Evolutionary conservation across 1,140 invertebrate genomes (phyloP).

Genomic region (Aphaenogaster floridana): DNA sequence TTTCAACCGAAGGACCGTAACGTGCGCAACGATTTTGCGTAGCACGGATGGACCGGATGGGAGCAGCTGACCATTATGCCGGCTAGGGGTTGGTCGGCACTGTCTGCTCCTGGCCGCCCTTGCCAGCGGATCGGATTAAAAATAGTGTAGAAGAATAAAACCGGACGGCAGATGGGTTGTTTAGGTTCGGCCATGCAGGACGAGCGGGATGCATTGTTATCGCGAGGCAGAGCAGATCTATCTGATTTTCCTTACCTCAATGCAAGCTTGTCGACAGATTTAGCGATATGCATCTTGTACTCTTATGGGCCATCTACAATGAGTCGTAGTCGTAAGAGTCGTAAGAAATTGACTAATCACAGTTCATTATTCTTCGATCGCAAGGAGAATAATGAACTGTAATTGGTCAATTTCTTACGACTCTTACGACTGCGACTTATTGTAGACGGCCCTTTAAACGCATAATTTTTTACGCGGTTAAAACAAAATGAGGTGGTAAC

Average conservation of each 20-base stretch:
- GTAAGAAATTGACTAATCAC: too few relatives aligned
- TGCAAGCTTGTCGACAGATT: conserved; percentile 41
- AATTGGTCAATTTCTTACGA: too few relatives aligned
- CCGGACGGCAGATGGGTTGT: conserved; percentile 83
- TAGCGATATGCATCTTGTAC: conserved; percentile 15
- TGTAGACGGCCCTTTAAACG: not conserved
- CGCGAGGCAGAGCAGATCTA: conserved; percentile 56
- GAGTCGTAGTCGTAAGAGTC: too few relatives aligned
- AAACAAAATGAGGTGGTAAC: not conserved
- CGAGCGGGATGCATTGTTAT: conserved; percentile 73
- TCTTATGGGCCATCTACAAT: too few relatives aligned
- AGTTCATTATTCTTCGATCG: too few relatives aligned
- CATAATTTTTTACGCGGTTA: not conserved
- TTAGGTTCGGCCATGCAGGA: conserved; percentile 59
- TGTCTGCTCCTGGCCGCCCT: conserved; percentile 71
- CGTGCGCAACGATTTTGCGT: conserved; percentile 73
- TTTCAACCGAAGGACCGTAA: conserved; percentile 62
- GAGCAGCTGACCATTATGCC: conserved; percentile 81
- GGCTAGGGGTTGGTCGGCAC: conserved; percentile 55
- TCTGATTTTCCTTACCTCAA: conserved; percentile 39
- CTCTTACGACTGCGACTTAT: too few relatives aligned
- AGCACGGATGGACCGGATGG: conserved; percentile 62
- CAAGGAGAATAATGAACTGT: too few relatives aligned
- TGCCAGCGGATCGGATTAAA: conserved; percentile 81
- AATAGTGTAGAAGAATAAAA: conserved; percentile 82